Percentiles rank a stretch among this genome's conserved stretches.
phyloP scores from a whole-genome alignment of 2,888 invertebrate genomes.

The Meandrusa payeni region DNA sequence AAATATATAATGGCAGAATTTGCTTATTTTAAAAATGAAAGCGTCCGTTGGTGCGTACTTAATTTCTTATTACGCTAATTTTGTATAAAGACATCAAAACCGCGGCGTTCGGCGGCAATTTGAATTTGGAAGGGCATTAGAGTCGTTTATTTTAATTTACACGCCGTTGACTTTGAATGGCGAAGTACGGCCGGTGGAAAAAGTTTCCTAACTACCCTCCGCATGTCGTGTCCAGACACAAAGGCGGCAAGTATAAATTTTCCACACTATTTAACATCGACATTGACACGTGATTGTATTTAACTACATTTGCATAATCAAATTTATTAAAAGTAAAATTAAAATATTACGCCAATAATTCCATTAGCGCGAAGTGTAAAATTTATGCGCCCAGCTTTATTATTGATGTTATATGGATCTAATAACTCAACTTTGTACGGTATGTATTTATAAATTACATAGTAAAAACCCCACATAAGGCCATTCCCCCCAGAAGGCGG shows the following conservation, averaged over 20 bases:
- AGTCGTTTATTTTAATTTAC: conserved; percentile 73
- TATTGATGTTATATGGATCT: conserved; percentile 15
- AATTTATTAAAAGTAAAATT: conserved; percentile 39
- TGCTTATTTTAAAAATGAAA: conserved; percentile 59
- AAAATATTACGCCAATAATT: conserved; percentile 39
- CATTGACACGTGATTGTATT: conserved; percentile 60
- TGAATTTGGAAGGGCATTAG: conserved; percentile 58
- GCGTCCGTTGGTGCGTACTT: conserved; percentile 52
- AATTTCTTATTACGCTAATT: conserved; percentile 63
- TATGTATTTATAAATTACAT: too few species aligned
- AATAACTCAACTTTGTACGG: too few species aligned
- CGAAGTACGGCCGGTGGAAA: conserved; percentile 48
- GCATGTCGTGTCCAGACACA: conserved; percentile 59
- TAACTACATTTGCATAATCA: conserved; percentile 63
- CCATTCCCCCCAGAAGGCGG: too few species aligned
- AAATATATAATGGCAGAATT: conserved; percentile 44
- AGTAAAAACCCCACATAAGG: too few species aligned
- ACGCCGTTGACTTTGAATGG: conserved; percentile 69
- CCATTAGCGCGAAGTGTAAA: conserved; percentile 37
- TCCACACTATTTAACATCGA: conserved; percentile 76
- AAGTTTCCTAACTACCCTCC: conserved; percentile 63
- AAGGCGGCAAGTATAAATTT: conserved; percentile 50
- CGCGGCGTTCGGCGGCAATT: conserved; percentile 60
- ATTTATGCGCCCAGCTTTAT: conserved; percentile 8
- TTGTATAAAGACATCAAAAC: conserved; percentile 74